Percentiles rank a stretch among this genome's conserved stretches.
Conservation (phyloP, 2,113 vertebrate genomes). For the Panthera uncia region DNA sequence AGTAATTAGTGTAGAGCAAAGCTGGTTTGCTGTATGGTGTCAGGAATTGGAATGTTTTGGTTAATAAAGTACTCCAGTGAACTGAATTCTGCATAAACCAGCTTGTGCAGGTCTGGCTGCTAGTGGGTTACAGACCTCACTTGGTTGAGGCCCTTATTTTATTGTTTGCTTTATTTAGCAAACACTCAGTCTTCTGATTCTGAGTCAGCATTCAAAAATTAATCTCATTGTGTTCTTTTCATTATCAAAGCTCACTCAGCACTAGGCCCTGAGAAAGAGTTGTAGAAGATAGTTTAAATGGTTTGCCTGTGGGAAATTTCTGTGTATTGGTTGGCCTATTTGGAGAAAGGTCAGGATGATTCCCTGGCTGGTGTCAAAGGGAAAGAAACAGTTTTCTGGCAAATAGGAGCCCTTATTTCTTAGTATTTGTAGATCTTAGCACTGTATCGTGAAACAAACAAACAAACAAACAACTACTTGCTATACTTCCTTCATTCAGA, state of each 20-base stretch:
- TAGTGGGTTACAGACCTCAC: not conserved
- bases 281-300: not conserved
- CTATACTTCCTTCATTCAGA: slow-evolving; percentile 23
- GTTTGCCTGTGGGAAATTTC: not conserved
- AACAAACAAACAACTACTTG: too few species aligned
- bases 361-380: not conserved
- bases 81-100: not conserved
- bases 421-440: not conserved
- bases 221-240: not conserved
- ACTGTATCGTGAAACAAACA: not conserved
- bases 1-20: not conserved
- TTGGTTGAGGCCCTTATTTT: not conserved
- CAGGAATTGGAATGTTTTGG: not conserved
- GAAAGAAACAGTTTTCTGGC: not conserved
- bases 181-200: not conserved
- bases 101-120: not conserved
- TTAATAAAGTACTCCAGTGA: not conserved
- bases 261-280: not conserved
- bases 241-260: not conserved
- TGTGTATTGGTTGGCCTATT: too few species aligned
- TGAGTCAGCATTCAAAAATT: not conserved
- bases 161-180: not conserved
- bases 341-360: not conserved
- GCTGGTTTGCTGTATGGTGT: not conserved
- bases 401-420: not conserved